A percentile compares a stretch with the other conserved stretches of the same genome.
Conservation (phyloP, 2,113 vertebrate species). For the Crotalus tigris region DNA sequence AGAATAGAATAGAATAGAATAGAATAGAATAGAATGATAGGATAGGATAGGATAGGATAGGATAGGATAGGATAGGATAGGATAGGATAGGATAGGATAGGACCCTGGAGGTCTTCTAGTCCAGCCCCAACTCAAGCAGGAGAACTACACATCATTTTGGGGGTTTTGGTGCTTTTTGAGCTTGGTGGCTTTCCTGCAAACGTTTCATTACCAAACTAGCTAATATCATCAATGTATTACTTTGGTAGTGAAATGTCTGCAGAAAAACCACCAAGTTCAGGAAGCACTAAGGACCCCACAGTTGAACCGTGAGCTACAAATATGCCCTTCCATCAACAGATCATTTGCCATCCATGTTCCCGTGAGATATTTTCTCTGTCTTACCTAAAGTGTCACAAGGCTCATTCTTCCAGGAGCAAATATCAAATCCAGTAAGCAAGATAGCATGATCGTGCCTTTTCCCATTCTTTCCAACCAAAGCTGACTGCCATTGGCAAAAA, state of each 20-base stretch:
- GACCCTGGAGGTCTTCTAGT: no score
- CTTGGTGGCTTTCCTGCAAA: neutral
- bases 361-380: neutral
- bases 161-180: neutral
- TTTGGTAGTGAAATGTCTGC: neutral
- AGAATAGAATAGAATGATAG: no score
- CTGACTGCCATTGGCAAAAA: constrained; percentile 98
- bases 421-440: constrained; percentile 93
- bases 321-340: neutral
- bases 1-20: no score
- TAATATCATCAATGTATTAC: neutral
- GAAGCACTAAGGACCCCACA: neutral
- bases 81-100: no score
- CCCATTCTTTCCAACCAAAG: constrained; percentile 86
- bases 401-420: constrained; percentile 98
- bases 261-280: neutral
- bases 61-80: no score
- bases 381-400: constrained; percentile 96
- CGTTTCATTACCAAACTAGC: neutral
- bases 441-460: constrained; percentile 95
- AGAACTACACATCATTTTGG: neutral
- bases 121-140: no score
- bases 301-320: neutral
- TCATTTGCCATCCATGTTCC: neutral
- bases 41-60: no score